These are phyloP conservation scores for Drosophila pruinosa DNA, from an alignment of 1,140 invertebrate genomes.

Conservation along the genomic window DNA sequence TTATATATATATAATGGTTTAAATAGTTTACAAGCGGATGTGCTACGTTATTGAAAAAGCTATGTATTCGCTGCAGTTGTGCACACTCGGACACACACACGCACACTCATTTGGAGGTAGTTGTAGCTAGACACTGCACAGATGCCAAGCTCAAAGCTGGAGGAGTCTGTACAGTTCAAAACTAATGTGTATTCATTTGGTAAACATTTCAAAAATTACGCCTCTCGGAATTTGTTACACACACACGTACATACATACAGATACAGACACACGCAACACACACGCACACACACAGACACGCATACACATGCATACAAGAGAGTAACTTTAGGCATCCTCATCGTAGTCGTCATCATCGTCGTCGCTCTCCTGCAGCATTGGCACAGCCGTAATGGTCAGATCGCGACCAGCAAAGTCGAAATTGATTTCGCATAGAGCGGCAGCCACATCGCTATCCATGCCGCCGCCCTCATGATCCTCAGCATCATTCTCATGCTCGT, in stretches of 20 bases:
- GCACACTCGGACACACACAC: neutral
- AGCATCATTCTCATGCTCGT: constrained; percentile 52
- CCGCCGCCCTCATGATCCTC: constrained; percentile 45
- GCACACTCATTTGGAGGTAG: constrained; percentile 47
- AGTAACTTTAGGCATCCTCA: constrained; percentile 61
- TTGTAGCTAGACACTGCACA: constrained; percentile 37
- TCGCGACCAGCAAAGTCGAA: constrained; percentile 73
- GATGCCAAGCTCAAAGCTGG: constrained; percentile 62
- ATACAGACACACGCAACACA: constrained; percentile 1
- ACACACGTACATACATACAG: neutral
- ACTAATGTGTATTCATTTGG: constrained; percentile 72
- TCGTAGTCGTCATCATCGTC: constrained; percentile 80
- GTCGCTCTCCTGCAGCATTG: constrained; percentile 70
- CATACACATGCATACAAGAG: neutral
- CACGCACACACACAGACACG: neutral
- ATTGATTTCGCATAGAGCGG: constrained; percentile 65
- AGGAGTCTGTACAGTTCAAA: constrained; percentile 49
- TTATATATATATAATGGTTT: too few species aligned
- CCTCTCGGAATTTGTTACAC: constrained; percentile 54
- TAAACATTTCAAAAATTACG: constrained; percentile 76
- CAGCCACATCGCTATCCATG: constrained; percentile 56
- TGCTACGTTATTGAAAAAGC: constrained; percentile 30
- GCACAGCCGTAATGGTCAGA: constrained; percentile 76
- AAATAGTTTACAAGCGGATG: neutral
- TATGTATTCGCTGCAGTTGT: constrained; percentile 34